Evolutionary conservation across 2,113 vertebrate genomes (phyloP), one percentile per base, ranked within the genome.

Genomic region (Prolemur simus): DNA sequence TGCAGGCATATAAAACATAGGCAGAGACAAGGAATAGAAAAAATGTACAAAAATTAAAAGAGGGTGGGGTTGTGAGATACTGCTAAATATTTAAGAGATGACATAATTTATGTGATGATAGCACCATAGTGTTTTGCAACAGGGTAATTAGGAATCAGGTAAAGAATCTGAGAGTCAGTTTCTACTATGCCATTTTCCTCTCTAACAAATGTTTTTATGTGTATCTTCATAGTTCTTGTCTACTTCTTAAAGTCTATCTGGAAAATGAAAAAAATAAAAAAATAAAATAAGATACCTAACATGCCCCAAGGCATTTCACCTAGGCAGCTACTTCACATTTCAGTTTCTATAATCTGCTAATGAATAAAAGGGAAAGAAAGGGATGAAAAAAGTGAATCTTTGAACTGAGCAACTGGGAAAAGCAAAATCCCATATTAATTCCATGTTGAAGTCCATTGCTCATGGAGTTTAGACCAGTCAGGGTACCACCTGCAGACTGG

Each of bases 201-300:
- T 89, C 69, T 87, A 60, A 91, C 21, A 95, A 94, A 82, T 27
- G 9, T 81, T 92, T 97, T 89, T 82, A 87, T 8, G 64, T 64
- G 6, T 78, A 5, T 87, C 14, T 93, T 82, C 32, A 76, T 47
- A n/a, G 39, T n/a, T 78, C 9, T 77, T 47, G 32, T 29, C 14
- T 10, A 58, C 6, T 78, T 89, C 89, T 87, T 87, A 91, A 27
- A 85, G 32, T 3, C 54, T 68, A 63, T 27, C 37, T 69, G 37
- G 4, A 45, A 82, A 81, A 71, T 29, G 14, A 37, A 47, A 78
- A 39, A 20, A 5, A 29, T 13, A 60, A 60, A 5, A 60, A 63
- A 63, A 11, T 12, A 84, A 85, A 74, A 54, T 54, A 54, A 54
- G 66, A 64, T 8, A 21, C 45, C n/a, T 39, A 56, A 69, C 2